These are phyloP conservation scores for Macropus fuliginosus DNA, from an alignment of 2,797 vertebrate genomes.

Conservation along the genomic window DNA sequence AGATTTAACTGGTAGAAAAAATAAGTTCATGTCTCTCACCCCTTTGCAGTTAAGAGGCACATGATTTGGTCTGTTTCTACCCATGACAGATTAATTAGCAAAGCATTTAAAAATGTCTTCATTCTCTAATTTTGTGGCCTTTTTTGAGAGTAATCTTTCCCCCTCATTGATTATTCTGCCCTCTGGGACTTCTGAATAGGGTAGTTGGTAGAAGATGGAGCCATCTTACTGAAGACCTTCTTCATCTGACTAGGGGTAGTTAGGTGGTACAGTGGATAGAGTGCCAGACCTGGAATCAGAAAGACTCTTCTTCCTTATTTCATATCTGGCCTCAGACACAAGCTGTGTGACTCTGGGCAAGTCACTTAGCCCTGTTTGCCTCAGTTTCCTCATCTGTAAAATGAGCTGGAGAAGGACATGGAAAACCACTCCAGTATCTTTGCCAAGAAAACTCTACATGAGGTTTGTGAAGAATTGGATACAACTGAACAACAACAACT, in stretches of 20 bases:
- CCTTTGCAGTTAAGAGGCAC: not conserved
- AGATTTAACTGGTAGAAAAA: not conserved
- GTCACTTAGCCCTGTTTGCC: no score
- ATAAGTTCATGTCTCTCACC: not conserved
- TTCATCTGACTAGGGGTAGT: not conserved
- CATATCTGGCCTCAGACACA: no score
- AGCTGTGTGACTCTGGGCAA: no score
- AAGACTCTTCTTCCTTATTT: no score
- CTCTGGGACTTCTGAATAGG: not conserved
- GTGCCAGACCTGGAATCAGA: no score
- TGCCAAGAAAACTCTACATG: not conserved
- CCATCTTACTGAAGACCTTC: not conserved
- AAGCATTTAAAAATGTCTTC: constrained; percentile 38
- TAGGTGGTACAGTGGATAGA: no score
- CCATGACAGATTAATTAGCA: constrained; percentile 41
- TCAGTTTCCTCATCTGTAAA: no score
- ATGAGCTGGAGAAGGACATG: no score
- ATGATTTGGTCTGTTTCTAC: constrained; percentile 56
- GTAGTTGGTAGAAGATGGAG: not conserved
- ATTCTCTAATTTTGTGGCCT: constrained; percentile 12
- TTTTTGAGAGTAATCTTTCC: not conserved
- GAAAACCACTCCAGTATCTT: not conserved
- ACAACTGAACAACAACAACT: not conserved
- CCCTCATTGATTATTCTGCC: fast-evolving
- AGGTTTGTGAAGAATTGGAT: not conserved